phyloP scores from a whole-genome alignment of 1,140 invertebrate species.

The Drosophila nikananu region DNA sequence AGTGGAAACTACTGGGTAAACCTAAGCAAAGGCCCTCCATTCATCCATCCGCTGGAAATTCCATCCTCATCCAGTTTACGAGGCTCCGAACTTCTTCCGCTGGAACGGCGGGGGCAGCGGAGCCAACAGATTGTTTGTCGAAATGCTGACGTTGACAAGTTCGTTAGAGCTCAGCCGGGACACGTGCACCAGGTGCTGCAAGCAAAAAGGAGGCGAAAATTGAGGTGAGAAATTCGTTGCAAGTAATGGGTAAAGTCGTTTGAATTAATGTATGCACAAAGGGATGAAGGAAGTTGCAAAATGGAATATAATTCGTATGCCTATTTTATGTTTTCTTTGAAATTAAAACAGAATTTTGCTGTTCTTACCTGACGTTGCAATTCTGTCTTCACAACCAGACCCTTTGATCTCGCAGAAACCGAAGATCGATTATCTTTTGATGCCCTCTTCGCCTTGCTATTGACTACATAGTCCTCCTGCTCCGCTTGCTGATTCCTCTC shows the following conservation, averaged over 20 bases:
- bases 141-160: slow-evolving; percentile 89
- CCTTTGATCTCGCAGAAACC: not conserved
- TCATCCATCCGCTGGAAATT: slow-evolving; percentile 6
- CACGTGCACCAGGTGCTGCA: slow-evolving; percentile 89
- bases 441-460: slow-evolving; percentile 26
- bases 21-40: slow-evolving; percentile 1
- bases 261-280: slow-evolving; percentile 5
- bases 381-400: slow-evolving; percentile 11
- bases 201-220: slow-evolving; percentile 59
- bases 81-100: slow-evolving; percentile 88
- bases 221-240: slow-evolving; percentile 10
- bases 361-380: slow-evolving; percentile 33
- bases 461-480: not conserved
- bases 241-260: not conserved
- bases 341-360: not conserved
- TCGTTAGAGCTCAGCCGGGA: slow-evolving; percentile 87
- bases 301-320: not conserved
- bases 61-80: slow-evolving; percentile 56
- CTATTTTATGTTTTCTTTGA: not conserved
- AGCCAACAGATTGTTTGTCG: slow-evolving; percentile 87
- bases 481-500: slow-evolving; percentile 41
- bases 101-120: slow-evolving; percentile 88
- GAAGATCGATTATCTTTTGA: not conserved
- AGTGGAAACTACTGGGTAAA: slow-evolving; percentile 43
- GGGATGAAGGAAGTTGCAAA: not conserved